Conservation (phyloP, 2,888 invertebrate species). For the Drosophila mulleri region DNA sequence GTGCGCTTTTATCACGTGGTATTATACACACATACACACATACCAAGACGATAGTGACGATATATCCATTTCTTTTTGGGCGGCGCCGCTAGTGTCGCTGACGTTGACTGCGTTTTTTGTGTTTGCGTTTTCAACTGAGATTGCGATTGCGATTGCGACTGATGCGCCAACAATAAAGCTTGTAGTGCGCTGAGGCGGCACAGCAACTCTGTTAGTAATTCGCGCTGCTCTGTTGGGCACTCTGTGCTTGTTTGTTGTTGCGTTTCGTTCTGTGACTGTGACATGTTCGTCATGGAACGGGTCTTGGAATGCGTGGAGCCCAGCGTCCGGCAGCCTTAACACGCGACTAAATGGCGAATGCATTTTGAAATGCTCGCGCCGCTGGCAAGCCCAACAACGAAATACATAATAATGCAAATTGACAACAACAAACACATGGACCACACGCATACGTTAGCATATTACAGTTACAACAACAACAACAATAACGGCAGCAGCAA, state of each 20-base stretch:
- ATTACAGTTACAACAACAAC: constrained; percentile 34
- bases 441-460: constrained; percentile 34
- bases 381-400: constrained; percentile 16
- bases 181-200: constrained; percentile 32
- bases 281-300: constrained; percentile 5
- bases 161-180: constrained; percentile 28
- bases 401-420: constrained; percentile 46
- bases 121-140: constrained; percentile 4
- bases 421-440: constrained; percentile 13
- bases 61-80: constrained; percentile 56
- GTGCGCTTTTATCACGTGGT: constrained; percentile 58
- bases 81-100: constrained; percentile 8
- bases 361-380: constrained; percentile 12
- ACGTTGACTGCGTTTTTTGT: constrained; percentile 5
- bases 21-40: constrained; percentile 12
- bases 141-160: constrained; percentile 2
- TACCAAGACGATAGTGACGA: constrained; percentile 45
- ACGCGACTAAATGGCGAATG: constrained; percentile 46
- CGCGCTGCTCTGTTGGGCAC: constrained; percentile 26
- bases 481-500: constrained; percentile 18
- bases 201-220: constrained; percentile 31
- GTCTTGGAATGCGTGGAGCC: not conserved
- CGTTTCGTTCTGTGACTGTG: constrained; percentile 2
- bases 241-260: constrained; percentile 10
- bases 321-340: constrained; percentile 29